These are phyloP conservation scores for Spisula subtruncata DNA, from an alignment of 2,888 invertebrate genomes.

Conservation along the genomic window DNA sequence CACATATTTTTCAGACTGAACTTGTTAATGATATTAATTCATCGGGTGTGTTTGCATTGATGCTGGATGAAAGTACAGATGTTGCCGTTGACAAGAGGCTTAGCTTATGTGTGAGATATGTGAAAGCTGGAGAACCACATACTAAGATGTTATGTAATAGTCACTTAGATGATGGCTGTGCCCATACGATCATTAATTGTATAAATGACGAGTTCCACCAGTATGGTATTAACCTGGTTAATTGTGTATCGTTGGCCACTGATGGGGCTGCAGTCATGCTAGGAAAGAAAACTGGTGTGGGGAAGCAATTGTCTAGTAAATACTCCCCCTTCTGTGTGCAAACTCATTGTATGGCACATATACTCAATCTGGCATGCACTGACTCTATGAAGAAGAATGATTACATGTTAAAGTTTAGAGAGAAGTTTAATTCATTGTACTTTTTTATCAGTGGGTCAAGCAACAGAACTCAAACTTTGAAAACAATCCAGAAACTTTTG, in stretches of 20 bases:
- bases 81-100: constrained; percentile 55
- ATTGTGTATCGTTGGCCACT: constrained; percentile 62
- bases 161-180: constrained; percentile 52
- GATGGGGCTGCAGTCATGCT: constrained; percentile 69
- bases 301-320: constrained; percentile 55
- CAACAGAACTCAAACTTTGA: constrained; percentile 16
- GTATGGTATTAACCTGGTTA: constrained; percentile 33
- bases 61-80: constrained; percentile 70
- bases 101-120: constrained; percentile 59
- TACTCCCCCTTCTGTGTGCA: constrained; percentile 62
- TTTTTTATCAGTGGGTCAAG: constrained; percentile 28
- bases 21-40: background rate
- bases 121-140: constrained; percentile 42
- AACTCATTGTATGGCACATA: constrained; percentile 39
- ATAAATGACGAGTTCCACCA: background rate
- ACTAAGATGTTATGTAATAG: constrained; percentile 56
- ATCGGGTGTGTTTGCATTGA: constrained; percentile 49
- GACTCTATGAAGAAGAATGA: constrained; percentile 67
- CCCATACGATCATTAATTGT: constrained; percentile 56
- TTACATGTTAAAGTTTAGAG: constrained; percentile 57
- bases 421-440: constrained; percentile 65
- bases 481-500: constrained; percentile 61
- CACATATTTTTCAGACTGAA: constrained; percentile 11
- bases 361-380: constrained; percentile 62
- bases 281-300: constrained; percentile 58